A percentile compares a stretch with the other conserved stretches of the same genome.
These are phyloP conservation scores for Atta colombica DNA, from an alignment of 1,140 invertebrate genomes.

Conservation along the genomic window DNA sequence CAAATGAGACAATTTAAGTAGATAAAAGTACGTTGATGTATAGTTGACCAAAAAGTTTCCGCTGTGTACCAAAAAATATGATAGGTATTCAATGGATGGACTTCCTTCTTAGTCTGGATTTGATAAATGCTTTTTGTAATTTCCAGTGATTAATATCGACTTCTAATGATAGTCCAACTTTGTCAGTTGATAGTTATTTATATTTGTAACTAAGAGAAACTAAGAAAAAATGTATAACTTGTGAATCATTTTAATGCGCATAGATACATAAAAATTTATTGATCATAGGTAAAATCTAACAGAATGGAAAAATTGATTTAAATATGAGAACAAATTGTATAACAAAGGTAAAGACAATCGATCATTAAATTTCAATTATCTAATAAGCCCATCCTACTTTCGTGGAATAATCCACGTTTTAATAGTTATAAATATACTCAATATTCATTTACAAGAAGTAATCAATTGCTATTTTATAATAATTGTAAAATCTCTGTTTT, in stretches of 20 bases:
- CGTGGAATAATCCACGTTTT: background rate
- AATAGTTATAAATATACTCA: slow-evolving; percentile 21
- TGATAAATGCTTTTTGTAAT: slow-evolving; percentile 23
- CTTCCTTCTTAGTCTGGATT: slow-evolving; percentile 23
- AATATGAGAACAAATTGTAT: slow-evolving; percentile 24
- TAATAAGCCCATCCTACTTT: slow-evolving; percentile 35
- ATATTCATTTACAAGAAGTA: slow-evolving; percentile 16
- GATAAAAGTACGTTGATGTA: slow-evolving; percentile 2
- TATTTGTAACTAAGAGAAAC: slow-evolving; percentile 16
- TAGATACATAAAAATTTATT: slow-evolving; percentile 25
- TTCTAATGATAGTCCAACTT: slow-evolving; percentile 8
- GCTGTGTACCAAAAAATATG: slow-evolving; percentile 54
- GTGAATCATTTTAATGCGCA: slow-evolving; percentile 11
- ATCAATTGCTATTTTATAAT: background rate
- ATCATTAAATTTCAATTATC: slow-evolving; percentile 28
- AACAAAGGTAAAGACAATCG: background rate
- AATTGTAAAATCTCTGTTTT: slow-evolving; percentile 22
- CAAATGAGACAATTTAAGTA: background rate
- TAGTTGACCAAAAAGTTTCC: slow-evolving; percentile 54
- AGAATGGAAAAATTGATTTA: slow-evolving; percentile 40
- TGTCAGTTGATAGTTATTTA: slow-evolving; percentile 30
- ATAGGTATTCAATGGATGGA: slow-evolving; percentile 42
- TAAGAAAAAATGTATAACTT: background rate
- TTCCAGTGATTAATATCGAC: slow-evolving; percentile 10
- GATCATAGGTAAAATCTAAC: background rate